Conservation (phyloP, 2,797 vertebrate genomes). For the Linurgus olivaceus region DNA sequence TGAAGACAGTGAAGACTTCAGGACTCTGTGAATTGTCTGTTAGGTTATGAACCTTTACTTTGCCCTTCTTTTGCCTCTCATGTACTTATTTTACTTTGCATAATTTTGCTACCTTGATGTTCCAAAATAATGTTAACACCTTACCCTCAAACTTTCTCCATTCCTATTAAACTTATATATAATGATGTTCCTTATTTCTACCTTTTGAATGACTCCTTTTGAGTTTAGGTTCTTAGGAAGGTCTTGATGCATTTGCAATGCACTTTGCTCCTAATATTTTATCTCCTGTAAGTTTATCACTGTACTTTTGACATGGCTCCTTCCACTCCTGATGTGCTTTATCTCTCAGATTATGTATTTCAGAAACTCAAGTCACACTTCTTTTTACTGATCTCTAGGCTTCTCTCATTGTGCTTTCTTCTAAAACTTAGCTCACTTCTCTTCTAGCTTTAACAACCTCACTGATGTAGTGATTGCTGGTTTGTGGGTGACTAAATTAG, state of each 20-base stretch:
- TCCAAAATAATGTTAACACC: neutral
- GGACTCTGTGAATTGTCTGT: neutral
- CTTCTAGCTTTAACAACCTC: neutral
- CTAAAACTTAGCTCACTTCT: neutral
- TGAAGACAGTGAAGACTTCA: neutral
- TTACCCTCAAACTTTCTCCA: neutral
- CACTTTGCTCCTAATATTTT: neutral
- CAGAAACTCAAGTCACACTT: neutral
- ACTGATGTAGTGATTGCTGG: neutral
- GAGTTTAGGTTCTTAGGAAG: neutral
- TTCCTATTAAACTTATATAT: neutral
- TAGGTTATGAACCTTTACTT: neutral
- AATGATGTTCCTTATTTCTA: neutral
- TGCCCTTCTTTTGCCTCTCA: neutral
- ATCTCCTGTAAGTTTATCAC: neutral
- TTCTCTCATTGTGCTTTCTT: neutral
- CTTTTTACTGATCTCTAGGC: neutral
- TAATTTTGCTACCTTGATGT: neutral
- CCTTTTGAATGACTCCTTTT: neutral
- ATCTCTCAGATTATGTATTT: neutral
- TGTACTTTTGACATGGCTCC: neutral
- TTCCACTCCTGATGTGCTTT: neutral
- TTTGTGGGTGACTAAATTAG: conserved; percentile 38
- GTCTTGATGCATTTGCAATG: neutral
- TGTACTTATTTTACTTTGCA: neutral